These are phyloP conservation scores for Belonocnema kinseyi DNA, from an alignment of 1,140 invertebrate genomes.

Conservation along the genomic window DNA sequence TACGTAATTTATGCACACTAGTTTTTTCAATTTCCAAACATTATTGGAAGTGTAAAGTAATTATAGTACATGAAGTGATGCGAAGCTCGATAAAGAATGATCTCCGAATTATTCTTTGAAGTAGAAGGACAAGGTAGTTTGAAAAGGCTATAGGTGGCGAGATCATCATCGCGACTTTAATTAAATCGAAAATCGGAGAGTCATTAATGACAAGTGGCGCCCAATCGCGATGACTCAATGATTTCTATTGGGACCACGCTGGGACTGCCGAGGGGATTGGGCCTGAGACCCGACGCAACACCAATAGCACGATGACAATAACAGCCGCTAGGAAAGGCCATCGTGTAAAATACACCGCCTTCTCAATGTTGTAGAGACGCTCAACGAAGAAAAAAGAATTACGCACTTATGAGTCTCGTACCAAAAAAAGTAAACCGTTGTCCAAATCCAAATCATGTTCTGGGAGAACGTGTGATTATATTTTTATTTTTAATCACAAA, in stretches of 20 bases:
- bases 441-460: no score
- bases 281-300: slow-evolving; percentile 50
- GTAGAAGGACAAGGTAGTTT: slow-evolving; percentile 4
- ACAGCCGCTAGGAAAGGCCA: slow-evolving; percentile 50
- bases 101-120: not conserved
- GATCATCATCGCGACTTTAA: slow-evolving; percentile 61
- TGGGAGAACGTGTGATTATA: no score
- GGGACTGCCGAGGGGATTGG: slow-evolving; percentile 48
- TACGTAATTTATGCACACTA: no score
- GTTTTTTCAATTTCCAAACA: not conserved
- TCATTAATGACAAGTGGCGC: slow-evolving; percentile 75
- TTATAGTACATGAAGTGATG: not conserved
- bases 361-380: slow-evolving; percentile 48
- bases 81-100: not conserved
- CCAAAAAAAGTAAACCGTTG: no score
- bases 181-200: slow-evolving; percentile 72
- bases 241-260: slow-evolving; percentile 70
- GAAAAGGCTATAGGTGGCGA: slow-evolving; percentile 6
- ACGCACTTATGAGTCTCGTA: not conserved
- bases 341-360: slow-evolving; percentile 48
- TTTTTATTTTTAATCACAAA: no score
- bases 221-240: slow-evolving; percentile 72
- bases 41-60: not conserved
- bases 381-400: slow-evolving; percentile 40
- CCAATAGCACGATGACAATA: slow-evolving; percentile 53